phyloP scores from a whole-genome alignment of 2,888 invertebrate species.

The Drosophila vallismaia region DNA sequence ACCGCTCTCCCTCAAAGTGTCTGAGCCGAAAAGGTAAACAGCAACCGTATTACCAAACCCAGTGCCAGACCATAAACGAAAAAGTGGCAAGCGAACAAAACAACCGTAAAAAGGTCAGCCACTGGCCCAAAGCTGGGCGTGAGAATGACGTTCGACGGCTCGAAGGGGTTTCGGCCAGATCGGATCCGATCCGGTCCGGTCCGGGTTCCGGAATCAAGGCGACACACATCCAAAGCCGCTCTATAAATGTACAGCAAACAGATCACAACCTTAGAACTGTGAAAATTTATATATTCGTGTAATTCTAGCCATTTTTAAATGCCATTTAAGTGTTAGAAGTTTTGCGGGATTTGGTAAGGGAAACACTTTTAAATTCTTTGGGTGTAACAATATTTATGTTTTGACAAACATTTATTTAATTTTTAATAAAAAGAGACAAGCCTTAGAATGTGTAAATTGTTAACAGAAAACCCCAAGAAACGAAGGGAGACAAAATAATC shows the following conservation, averaged over 20 bases:
- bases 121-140: constrained; percentile 56
- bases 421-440: too few species aligned
- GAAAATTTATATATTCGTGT: constrained; percentile 3
- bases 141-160: constrained; percentile 51
- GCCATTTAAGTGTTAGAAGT: neutral
- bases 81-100: constrained; percentile 30
- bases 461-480: too few species aligned
- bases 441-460: too few species aligned
- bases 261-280: constrained; percentile 18
- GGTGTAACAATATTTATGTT: too few species aligned
- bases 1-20: neutral
- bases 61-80: constrained; percentile 36
- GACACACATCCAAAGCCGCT: constrained; percentile 55
- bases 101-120: constrained; percentile 68
- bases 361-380: too few species aligned
- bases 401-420: too few species aligned
- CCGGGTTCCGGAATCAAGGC: constrained; percentile 30
- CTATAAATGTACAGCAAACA: constrained; percentile 54
- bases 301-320: neutral
- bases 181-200: neutral
- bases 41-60: constrained; percentile 54
- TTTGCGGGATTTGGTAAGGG: too few species aligned
- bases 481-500: neutral
- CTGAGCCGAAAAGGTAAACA: constrained; percentile 24
- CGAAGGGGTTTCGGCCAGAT: constrained; percentile 20